Base-by-base conservation (phyloP, 2,888 invertebrate species). In the Chromoteleia sp. region DNA sequence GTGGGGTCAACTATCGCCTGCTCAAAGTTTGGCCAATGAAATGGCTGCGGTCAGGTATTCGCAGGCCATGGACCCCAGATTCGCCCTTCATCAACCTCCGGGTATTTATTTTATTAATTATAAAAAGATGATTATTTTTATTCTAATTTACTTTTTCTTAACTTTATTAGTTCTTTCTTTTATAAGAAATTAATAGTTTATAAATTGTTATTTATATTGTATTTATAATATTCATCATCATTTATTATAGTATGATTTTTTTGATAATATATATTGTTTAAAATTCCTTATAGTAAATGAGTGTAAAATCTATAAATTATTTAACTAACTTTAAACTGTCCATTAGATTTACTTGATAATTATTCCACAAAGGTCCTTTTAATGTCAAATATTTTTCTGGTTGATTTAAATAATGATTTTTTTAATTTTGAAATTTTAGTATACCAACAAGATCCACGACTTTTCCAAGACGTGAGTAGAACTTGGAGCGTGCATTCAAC, bases 1-100 rank as follows among this genome's bases (percentile, higher is more conserved):
- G 84, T 94, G 92, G 93, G 91, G 92, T 36, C 92, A 92, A 58
- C 92, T 92, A 19, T 91, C 92, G 14, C 88, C 91, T 4, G 90
- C 92, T 71, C 93, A 91, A 76, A 91, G 86, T 83, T 87, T 91
- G 80, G 87, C 90, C 5, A 91, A 89, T 71, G 91, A 91, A 86
- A 90, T 91, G 86, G 87, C 90, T 39, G 87, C 88, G 7, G 90
- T 90, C 3, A 89, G 90, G 14, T 91, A 89, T 73, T 88, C 91
- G 29, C 91, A 91, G 56, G 70, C 88, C 10, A 85, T 90, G 54
- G 91, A 91, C 65, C 83, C 90, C 43, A 88, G 91, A 80, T 91
- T 88, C 61, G 87, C 85, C 80, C 83, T 89, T 41, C 68, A 70
- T 56, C 90, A 89, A 77, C 85, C 89, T 56, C 74, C 85, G 63